Evolutionary conservation across 2,113 vertebrate species (phyloP).

Genomic region (Pelecanus crispus): DNA sequence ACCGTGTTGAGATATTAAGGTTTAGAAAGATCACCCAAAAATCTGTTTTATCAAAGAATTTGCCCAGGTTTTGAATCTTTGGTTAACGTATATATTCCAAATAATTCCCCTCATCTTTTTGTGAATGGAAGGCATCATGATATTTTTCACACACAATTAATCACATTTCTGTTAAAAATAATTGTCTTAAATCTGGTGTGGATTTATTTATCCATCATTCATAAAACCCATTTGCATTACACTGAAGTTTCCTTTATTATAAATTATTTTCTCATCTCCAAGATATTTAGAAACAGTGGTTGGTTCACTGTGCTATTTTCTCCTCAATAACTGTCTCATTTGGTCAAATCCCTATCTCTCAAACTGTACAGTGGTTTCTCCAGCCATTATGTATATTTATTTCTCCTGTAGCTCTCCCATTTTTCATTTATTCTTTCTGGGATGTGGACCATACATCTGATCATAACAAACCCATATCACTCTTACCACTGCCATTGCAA

Average conservation of each 20-base stretch:
- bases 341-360: neutral
- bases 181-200: neutral
- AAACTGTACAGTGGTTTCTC: neutral
- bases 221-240: neutral
- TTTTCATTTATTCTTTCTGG: neutral
- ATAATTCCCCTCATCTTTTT: neutral
- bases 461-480: neutral
- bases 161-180: neutral
- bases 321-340: neutral
- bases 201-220: neutral
- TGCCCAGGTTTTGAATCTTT: neutral
- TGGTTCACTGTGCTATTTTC: neutral
- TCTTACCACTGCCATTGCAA: neutral
- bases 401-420: neutral
- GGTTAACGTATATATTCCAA: neutral
- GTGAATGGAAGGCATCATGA: neutral
- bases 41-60: neutral
- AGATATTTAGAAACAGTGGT: neutral
- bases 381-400: neutral
- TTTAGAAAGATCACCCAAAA: neutral
- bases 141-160: neutral
- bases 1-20: neutral
- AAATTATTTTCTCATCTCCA: neutral
- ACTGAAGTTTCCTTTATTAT: neutral
- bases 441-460: neutral